Evolutionary conservation across 2,113 vertebrate genomes (phyloP).

Genomic region (Butorides virescens): DNA sequence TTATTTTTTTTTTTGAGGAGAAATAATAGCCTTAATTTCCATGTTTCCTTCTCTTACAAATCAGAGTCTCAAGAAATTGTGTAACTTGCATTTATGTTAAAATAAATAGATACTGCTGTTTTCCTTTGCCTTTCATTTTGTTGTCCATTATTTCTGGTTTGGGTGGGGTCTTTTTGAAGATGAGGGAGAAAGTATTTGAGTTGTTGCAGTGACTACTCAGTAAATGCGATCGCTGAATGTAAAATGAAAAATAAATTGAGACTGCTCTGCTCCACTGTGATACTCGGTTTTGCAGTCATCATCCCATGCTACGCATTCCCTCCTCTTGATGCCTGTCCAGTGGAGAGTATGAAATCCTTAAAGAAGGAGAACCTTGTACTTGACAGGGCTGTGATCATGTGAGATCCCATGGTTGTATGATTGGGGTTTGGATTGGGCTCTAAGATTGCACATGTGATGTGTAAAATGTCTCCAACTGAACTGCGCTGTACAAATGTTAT

Average conservation of each 20-base stretch:
- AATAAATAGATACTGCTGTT: background rate
- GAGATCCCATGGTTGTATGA: background rate
- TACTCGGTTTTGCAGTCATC: background rate
- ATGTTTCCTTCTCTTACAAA: background rate
- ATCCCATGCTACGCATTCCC: background rate
- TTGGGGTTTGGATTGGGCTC: background rate
- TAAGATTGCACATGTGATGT: background rate
- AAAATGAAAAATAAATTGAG: background rate
- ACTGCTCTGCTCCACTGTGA: background rate
- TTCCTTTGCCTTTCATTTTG: background rate
- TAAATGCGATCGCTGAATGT: background rate
- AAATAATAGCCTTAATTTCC: background rate
- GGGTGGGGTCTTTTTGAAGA: background rate
- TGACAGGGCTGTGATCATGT: background rate
- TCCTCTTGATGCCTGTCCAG: background rate
- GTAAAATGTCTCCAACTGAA: background rate
- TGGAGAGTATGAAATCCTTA: background rate
- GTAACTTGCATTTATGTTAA: slow-evolving; percentile 1
- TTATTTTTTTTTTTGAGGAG: background rate
- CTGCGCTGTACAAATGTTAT: background rate
- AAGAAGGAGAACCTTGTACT: background rate
- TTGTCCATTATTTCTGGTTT: background rate
- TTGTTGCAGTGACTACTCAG: background rate
- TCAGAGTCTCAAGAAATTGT: background rate
- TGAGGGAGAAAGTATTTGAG: background rate